A percentile compares a stretch with the other conserved stretches of the same genome.
These are phyloP conservation scores for Gambusia affinis DNA, from an alignment of 2,113 vertebrate species.

Conservation along the genomic window DNA sequence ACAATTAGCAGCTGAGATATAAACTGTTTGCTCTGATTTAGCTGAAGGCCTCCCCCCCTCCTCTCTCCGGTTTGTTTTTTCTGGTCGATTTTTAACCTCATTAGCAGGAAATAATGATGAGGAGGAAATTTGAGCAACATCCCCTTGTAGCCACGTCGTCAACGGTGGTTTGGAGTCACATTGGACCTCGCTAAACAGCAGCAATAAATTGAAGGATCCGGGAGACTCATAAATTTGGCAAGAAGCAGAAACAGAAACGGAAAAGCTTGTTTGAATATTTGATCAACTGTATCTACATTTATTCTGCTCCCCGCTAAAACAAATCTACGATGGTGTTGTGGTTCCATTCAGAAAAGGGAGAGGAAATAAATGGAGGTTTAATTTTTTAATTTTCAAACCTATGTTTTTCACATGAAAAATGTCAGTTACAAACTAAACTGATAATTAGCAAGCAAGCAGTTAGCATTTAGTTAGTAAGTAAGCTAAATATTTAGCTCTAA, in stretches of 20 bases:
- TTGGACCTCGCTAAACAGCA: not conserved
- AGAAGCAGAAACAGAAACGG: not conserved
- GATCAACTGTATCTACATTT: not conserved
- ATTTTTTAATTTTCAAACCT: too few species aligned
- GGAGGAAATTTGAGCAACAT: not conserved
- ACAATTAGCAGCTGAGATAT: slow-evolving; percentile 58
- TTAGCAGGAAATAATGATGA: slow-evolving; percentile 17
- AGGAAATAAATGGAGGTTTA: too few species aligned
- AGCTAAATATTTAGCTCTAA: too few species aligned
- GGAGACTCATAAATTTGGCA: not conserved
- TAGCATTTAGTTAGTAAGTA: too few species aligned
- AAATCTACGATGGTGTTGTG: too few species aligned
- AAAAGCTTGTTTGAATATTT: not conserved
- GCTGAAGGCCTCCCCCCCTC: not conserved
- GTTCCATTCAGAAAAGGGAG: too few species aligned
- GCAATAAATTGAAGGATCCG: not conserved
- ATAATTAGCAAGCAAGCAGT: too few species aligned
- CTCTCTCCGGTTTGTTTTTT: not conserved
- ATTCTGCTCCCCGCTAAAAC: not conserved
- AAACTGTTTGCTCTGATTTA: slow-evolving; percentile 31
- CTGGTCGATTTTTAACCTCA: slow-evolving; percentile 38
- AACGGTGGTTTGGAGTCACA: not conserved
- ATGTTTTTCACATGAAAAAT: too few species aligned
- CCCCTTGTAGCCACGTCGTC: not conserved
- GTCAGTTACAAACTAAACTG: too few species aligned